A percentile compares a stretch with the other conserved stretches of the same genome.
Conservation (phyloP, 2,113 vertebrate species). For the Neopipo cinnamomea region DNA sequence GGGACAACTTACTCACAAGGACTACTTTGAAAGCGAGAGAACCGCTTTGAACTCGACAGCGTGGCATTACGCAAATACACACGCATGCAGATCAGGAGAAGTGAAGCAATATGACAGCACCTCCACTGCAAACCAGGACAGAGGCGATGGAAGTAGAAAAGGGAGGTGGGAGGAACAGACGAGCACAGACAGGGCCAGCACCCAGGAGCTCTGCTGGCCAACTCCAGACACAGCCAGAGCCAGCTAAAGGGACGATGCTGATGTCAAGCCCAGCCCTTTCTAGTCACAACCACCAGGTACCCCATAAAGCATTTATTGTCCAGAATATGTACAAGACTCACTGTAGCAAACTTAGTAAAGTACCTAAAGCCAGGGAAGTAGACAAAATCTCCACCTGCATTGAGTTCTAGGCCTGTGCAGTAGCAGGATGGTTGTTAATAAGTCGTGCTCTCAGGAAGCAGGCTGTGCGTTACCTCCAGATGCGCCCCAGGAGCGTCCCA, state of each 20-base stretch:
- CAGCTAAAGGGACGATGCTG: not conserved
- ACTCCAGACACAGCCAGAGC: not conserved
- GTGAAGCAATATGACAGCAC: not conserved
- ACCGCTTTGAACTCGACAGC: constrained; percentile 44
- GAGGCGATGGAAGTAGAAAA: not conserved
- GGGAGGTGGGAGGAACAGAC: not conserved
- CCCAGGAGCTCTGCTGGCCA: not conserved
- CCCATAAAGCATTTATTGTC: not conserved
- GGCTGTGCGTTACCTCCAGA: not conserved
- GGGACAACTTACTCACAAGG: not conserved
- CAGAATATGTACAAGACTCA: not conserved
- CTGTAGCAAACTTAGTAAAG: not conserved
- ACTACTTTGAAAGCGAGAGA: constrained; percentile 44
- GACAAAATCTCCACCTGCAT: not conserved
- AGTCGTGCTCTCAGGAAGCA: not conserved
- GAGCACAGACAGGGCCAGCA: not conserved
- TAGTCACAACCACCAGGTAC: not conserved
- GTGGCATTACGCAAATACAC: not conserved
- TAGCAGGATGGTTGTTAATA: not conserved
- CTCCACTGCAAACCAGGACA: constrained; percentile 29
- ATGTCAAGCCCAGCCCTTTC: not conserved
- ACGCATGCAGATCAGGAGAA: not conserved
- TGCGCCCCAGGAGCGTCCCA: not conserved
- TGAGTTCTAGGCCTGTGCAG: not conserved
- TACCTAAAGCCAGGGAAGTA: not conserved